A percentile compares a stretch with the other conserved stretches of the same genome.
Conservation (phyloP, 2,113 vertebrate species). For the Eolophus roseicapilla region DNA sequence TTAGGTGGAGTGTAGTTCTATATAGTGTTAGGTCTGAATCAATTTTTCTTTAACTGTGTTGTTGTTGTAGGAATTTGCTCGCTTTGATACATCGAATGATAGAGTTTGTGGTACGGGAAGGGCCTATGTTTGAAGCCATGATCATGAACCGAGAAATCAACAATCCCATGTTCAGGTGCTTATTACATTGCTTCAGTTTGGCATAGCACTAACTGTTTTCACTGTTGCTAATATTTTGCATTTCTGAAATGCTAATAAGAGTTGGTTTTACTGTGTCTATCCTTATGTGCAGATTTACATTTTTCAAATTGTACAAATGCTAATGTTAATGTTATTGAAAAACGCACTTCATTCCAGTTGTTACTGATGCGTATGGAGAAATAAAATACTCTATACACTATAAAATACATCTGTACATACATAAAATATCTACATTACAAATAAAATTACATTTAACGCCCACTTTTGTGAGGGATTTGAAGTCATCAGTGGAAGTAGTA, state of each 20-base stretch:
- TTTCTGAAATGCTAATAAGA: neutral
- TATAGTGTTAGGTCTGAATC: constrained; percentile 91
- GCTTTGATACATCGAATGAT: constrained; percentile 99
- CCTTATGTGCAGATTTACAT: neutral
- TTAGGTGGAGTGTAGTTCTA: constrained; percentile 78
- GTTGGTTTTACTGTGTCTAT: neutral
- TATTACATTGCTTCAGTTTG: neutral
- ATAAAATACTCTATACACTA: neutral
- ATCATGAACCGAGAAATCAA: constrained; percentile 99
- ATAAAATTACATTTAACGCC: neutral
- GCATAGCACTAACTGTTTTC: neutral
- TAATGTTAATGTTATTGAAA: neutral
- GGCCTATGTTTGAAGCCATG: constrained; percentile 99
- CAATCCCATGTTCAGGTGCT: constrained; percentile 98
- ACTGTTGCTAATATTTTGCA: neutral
- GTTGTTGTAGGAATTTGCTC: constrained; percentile 99
- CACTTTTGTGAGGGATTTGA: neutral
- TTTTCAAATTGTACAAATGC: neutral
- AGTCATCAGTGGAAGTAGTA: neutral
- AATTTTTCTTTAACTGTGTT: constrained; percentile 99
- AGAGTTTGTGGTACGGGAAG: constrained; percentile 99
- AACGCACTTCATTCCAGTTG: neutral
- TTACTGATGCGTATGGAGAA: neutral
- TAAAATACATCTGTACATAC: neutral
- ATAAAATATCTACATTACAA: neutral